These are phyloP conservation scores for Xylocopa sonorina DNA, from an alignment of 1,140 invertebrate genomes.

Conservation along the genomic window DNA sequence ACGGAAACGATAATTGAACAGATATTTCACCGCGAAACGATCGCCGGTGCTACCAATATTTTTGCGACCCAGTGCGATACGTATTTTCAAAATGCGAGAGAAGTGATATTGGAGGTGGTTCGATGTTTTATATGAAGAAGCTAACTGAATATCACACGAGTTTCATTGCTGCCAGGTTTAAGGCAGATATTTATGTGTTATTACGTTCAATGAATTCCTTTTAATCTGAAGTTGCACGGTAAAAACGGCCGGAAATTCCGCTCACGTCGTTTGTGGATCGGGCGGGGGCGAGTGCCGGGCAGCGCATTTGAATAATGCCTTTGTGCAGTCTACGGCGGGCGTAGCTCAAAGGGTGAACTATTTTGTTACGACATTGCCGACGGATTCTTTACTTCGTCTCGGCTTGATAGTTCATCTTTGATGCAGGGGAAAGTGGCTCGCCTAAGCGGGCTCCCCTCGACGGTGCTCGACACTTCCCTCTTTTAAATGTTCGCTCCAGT, in stretches of 20 bases:
- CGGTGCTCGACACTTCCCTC: not conserved
- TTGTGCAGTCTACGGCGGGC: not conserved
- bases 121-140: no score
- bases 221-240: not conserved
- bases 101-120: no score
- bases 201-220: not conserved
- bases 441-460: not conserved
- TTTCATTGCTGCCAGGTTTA: not conserved
- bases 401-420: slow-evolving; percentile 32
- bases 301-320: slow-evolving; percentile 35
- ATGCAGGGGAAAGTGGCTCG: not conserved
- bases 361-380: slow-evolving; percentile 19
- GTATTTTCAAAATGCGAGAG: no score
- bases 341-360: slow-evolving; percentile 26
- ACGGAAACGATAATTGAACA: slow-evolving; percentile 13
- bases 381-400: slow-evolving; percentile 24
- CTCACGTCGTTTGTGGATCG: not conserved
- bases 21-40: slow-evolving; percentile 6
- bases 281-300: not conserved
- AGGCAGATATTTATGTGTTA: not conserved
- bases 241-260: slow-evolving; percentile 4
- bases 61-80: no score
- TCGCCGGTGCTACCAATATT: no score
- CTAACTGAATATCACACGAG: no score
- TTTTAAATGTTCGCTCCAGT: not conserved